A percentile compares a stretch with the other conserved stretches of the same genome.
phyloP scores from a whole-genome alignment of 2,888 invertebrate species.

The Scaptomyza caliginosa region DNA sequence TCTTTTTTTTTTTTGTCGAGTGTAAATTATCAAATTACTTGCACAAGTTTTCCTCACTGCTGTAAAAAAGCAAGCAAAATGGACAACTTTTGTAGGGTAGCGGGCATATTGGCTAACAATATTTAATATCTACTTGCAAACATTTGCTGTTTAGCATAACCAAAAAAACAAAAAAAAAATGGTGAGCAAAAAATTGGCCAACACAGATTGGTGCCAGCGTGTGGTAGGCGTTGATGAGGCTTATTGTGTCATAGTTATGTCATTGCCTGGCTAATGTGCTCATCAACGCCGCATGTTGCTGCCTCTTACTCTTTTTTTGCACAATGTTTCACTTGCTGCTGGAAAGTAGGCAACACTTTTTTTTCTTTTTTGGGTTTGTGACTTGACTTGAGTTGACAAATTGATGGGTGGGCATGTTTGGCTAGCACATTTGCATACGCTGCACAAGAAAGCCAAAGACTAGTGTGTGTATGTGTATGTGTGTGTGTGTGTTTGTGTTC shows the following conservation, averaged over 20 bases:
- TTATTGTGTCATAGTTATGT: constrained; percentile 31
- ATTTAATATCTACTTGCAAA: not conserved
- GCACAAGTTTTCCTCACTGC: not conserved
- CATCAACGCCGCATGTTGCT: constrained; percentile 25
- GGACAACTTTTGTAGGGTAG: not conserved
- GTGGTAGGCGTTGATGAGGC: constrained; percentile 19
- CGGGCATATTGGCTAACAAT: not conserved
- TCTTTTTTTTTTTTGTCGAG: no score
- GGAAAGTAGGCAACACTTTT: constrained; percentile 15
- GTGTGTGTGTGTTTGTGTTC: not conserved
- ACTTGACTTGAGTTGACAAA: constrained; percentile 30
- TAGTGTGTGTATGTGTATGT: no score
- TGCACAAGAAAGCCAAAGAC: no score
- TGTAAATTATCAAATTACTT: constrained; percentile 16
- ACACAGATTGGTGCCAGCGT: not conserved
- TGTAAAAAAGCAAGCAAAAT: not conserved
- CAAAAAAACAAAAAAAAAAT: no score
- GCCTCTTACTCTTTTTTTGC: no score
- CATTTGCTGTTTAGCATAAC: not conserved
- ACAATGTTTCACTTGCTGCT: constrained; percentile 9
- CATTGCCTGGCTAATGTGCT: constrained; percentile 35
- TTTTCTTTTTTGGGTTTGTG: not conserved
- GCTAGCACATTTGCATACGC: constrained; percentile 42
- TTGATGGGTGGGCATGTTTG: constrained; percentile 37
- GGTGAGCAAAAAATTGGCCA: not conserved